These are phyloP conservation scores for Phyllostomus hastatus DNA, from an alignment of 2,113 vertebrate species.

Conservation along the genomic window DNA sequence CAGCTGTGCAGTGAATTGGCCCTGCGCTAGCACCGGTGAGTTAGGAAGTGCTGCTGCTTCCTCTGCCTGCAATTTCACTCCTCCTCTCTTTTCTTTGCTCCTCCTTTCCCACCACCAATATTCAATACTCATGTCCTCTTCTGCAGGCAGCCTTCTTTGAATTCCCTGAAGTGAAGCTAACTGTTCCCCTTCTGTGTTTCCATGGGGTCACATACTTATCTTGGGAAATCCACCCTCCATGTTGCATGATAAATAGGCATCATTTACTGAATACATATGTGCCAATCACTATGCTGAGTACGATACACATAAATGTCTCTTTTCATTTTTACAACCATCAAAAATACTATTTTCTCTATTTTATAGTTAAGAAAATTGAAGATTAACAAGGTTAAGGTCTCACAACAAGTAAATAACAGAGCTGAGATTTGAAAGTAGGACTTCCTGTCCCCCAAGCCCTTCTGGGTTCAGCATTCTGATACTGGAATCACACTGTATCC, in stretches of 20 bases:
- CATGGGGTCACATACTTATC: too few species aligned
- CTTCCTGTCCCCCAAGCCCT: not conserved
- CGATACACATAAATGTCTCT: not conserved
- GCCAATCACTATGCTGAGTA: not conserved
- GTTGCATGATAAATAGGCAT: not conserved
- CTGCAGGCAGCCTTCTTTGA: not conserved
- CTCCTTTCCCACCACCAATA: not conserved
- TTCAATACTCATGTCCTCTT: not conserved
- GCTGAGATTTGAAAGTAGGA: not conserved
- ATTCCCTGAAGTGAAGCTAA: not conserved
- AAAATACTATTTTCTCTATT: not conserved
- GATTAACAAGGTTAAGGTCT: not conserved
- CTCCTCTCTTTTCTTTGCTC: not conserved
- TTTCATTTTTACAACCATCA: not conserved
- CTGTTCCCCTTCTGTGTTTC: not conserved
- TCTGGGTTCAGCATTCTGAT: not conserved
- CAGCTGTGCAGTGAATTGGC: not conserved
- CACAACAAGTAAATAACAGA: not conserved
- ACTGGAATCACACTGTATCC: not conserved
- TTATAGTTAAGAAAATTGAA: not conserved
- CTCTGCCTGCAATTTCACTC: not conserved
- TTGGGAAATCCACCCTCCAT: fast-evolving
- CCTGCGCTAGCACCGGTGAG: not conserved
- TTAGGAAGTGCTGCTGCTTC: not conserved
- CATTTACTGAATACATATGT: not conserved